phyloP scores from a whole-genome alignment of 2,797 vertebrate species.

The Fundulus diaphanus region DNA sequence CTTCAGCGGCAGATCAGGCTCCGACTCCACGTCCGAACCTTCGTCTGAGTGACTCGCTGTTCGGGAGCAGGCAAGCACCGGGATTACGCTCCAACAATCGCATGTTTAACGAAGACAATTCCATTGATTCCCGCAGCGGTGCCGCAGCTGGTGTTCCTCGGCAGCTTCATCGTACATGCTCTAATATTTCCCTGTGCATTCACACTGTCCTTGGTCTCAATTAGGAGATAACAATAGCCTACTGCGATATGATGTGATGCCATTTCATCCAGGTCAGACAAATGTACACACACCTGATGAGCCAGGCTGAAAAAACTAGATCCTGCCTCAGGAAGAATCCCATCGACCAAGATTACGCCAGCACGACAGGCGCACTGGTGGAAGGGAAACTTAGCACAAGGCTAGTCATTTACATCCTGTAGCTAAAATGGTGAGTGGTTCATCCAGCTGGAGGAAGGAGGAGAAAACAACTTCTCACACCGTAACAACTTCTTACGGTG shows the following conservation, averaged over 20 bases:
- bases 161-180: no score
- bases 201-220: background rate
- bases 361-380: slow-evolving; percentile 59
- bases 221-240: background rate
- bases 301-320: slow-evolving; percentile 65
- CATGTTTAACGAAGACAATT: background rate
- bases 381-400: slow-evolving; percentile 73
- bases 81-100: background rate
- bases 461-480: no score
- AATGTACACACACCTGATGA: slow-evolving; percentile 23
- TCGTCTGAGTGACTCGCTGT: slow-evolving; percentile 93
- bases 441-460: no score
- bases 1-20: slow-evolving; percentile 93
- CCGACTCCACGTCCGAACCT: slow-evolving; percentile 94
- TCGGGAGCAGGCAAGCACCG: background rate
- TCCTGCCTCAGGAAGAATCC: slow-evolving; percentile 70
- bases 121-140: background rate
- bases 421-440: slow-evolving; percentile 3
- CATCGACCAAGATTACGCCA: slow-evolving; percentile 59
- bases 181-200: background rate
- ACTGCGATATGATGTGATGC: background rate
- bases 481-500: no score
- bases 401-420: slow-evolving; percentile 58
- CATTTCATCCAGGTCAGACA: background rate
- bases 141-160: background rate